Conservation (phyloP, 2,797 vertebrate genomes). For the Vultur gryphus region DNA sequence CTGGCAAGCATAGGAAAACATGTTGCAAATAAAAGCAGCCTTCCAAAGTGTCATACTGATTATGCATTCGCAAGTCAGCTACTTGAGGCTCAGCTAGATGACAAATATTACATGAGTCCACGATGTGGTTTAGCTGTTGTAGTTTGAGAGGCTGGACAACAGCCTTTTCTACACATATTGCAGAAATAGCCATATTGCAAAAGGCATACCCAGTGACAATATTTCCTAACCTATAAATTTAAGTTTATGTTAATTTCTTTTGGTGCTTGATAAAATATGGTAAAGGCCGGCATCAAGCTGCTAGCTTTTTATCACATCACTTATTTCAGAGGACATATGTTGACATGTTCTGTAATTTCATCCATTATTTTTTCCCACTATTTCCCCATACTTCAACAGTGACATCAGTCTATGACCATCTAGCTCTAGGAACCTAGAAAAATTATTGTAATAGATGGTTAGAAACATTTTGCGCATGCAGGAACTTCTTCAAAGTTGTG, state of each 20-base stretch:
- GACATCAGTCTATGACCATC: background rate
- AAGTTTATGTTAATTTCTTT: background rate
- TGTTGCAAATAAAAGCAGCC: conserved; percentile 29
- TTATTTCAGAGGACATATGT: background rate
- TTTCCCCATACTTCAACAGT: background rate
- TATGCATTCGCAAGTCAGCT: conserved; percentile 11
- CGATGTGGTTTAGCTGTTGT: background rate
- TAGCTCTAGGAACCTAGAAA: background rate
- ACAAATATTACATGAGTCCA: background rate
- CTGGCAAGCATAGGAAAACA: conserved; percentile 18
- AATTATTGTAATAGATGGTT: background rate
- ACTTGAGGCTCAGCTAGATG: background rate
- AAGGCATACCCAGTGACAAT: background rate
- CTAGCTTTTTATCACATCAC: background rate
- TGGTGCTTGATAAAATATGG: background rate
- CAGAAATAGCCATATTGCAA: background rate
- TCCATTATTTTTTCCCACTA: background rate
- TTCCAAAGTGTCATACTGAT: conserved; percentile 27
- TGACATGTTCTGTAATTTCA: background rate
- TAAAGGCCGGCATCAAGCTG: background rate
- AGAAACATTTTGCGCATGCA: background rate
- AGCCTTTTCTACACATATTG: background rate
- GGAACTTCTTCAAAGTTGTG: background rate
- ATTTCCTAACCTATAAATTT: background rate
- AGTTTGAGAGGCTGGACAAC: background rate